Percentiles rank a stretch among this genome's conserved stretches.
phyloP scores from a whole-genome alignment of 2,113 vertebrate genomes.

The Ageneiosus marmoratus region DNA sequence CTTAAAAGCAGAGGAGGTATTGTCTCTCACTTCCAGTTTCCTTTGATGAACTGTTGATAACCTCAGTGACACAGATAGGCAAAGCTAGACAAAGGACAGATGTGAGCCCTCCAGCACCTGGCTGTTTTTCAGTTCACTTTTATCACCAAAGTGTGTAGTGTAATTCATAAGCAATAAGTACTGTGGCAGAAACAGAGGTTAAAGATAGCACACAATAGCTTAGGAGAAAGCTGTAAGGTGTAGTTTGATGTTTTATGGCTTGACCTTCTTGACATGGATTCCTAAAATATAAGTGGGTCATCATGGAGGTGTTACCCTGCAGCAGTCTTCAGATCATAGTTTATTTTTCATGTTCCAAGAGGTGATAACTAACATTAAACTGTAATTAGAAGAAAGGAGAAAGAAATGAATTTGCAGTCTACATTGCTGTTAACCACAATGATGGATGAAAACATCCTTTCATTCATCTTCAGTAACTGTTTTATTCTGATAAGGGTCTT shows the following conservation, averaged over 20 bases:
- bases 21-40: constrained; percentile 78
- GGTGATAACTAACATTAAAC: background rate
- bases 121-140: constrained; percentile 65
- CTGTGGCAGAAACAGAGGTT: constrained; percentile 37
- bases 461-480: background rate
- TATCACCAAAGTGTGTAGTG: constrained; percentile 61
- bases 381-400: background rate
- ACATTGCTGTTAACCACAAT: background rate
- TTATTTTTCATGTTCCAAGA: background rate
- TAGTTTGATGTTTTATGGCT: background rate
- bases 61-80: constrained; percentile 63
- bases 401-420: background rate
- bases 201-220: constrained; percentile 46
- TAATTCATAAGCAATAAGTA: constrained; percentile 41
- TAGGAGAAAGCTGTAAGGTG: constrained; percentile 35
- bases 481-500: background rate
- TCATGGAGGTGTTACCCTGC: background rate
- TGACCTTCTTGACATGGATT: constrained; percentile 20
- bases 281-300: background rate
- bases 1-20: constrained; percentile 64
- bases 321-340: background rate
- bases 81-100: constrained; percentile 61
- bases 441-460: background rate
- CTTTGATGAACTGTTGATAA: constrained; percentile 75
- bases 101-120: constrained; percentile 67